Base-by-base conservation (phyloP, 2,888 invertebrate species). In the Arge pagana region DNA sequence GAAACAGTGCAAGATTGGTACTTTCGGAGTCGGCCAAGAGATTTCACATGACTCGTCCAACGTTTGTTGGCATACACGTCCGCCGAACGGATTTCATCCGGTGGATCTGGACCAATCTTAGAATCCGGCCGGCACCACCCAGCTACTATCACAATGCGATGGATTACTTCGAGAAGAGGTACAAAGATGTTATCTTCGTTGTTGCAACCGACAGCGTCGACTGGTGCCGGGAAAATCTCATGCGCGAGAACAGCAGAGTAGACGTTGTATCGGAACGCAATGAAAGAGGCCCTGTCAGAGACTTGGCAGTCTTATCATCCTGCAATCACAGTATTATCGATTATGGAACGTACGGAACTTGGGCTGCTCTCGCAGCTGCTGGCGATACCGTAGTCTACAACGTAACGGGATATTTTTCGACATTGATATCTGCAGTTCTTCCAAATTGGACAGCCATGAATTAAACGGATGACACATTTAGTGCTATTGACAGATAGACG, bases 41-140 rank as follows among this genome's bases (percentile, higher is more conserved):
- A 35, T 66, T 65, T 53, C 67, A 68, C 40, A 52, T 71, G 19
- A 60, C 59, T 7, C 64, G 70, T 26, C 65, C 72, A 28, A 75
- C 76, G 8, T 83, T 78, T 59, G 78, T 83, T 13, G 81, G 81
- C 36, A 76, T 83, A 31, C 83, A 83, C 58, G 80, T 83, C 5
- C 70, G 83, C 41, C 72, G 83, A 49, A 83, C 82, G 1, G 83
- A 83, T 66, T 83, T 83, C 64, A 73, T 80, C 23, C 77, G 77
- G 48, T 82, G 82, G 64, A 68, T 83, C 19, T 80, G 80, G 78
- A 73, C 79, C 50, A 82, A 81, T 59, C 70, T 80, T 43, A 74
- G 77, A 30, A 73, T 74, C 4, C 65, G 70, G 31, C 71, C 77
- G 3, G 77, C 77, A 3, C 74, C 72, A 19, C 59, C 67, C 21